Percentiles rank a stretch among this genome's conserved stretches.
phyloP scores from a whole-genome alignment of 2,113 vertebrate genomes.

The Noturus placidus region DNA sequence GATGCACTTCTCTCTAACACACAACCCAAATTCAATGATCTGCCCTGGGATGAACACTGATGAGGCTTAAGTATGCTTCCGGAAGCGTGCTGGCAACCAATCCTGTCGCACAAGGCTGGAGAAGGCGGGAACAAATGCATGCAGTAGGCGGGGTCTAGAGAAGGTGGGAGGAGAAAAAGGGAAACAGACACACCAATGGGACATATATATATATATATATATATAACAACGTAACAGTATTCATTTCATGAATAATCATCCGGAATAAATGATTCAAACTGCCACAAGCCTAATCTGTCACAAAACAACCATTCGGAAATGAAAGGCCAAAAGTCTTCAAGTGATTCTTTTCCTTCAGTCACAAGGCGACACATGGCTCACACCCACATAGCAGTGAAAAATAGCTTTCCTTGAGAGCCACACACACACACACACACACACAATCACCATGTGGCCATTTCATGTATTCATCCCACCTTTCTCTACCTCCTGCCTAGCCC shows the following conservation, averaged over 20 bases:
- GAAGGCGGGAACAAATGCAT: too few relatives aligned
- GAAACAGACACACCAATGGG: too few relatives aligned
- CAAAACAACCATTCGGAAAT: conserved; percentile 31
- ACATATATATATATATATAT: too few relatives aligned
- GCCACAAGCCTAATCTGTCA: conserved; percentile 33
- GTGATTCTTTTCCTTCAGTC: conserved; percentile 1
- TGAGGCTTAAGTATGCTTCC: too few relatives aligned
- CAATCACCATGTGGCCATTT: conserved; percentile 23
- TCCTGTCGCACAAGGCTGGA: too few relatives aligned
- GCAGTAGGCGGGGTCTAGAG: too few relatives aligned
- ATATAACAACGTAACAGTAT: too few relatives aligned
- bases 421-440: neutral
- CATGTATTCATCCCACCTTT: neutral
- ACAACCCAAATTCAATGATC: too few relatives aligned
- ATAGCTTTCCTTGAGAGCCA: neutral
- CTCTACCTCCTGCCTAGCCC: conserved; percentile 12
- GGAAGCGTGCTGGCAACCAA: too few relatives aligned
- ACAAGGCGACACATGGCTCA: neutral
- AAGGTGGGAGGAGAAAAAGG: too few relatives aligned
- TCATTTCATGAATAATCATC: conserved; percentile 1
- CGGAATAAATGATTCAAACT: conserved; percentile 21
- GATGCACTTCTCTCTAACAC: too few relatives aligned
- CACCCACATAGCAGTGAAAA: conserved; percentile 8
- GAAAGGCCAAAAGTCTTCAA: conserved; percentile 8
- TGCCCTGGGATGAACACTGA: too few relatives aligned